Base-by-base conservation (phyloP, 92 coral and sea anemone genomes). In the Galaxea fascicularis region DNA sequence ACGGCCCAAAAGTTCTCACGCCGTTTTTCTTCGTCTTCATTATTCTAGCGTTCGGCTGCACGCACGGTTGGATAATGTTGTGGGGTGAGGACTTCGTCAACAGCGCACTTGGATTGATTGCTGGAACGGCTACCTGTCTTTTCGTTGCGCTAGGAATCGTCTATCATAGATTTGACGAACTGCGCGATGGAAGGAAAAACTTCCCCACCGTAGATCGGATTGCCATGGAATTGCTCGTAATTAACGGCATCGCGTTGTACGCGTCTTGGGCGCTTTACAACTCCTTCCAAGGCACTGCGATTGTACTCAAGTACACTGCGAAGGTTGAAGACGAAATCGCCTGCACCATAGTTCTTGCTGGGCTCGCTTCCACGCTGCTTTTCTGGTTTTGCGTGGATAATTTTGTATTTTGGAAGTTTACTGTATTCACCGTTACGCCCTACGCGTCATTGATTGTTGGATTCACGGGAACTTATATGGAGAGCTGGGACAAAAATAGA, bases 321-420 rank as follows among this genome's bases (percentile, higher is more conserved):
- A 82, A 88, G 25, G 78, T 94, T 16, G 92, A 90, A 66, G 95
- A 94, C 54, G 90, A 92, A 69, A 87, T 94, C 45, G 58, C 87
- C 10, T 73, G 79, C 76, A 94, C 98, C 67, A 85, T 94, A 45
- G 88, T 90, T 60, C 83, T 92, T 15, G 92, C 98, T 2, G 91
- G 92, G 25, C 80, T 94, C 24, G 89, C 94, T 0, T 80, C 91
- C 60, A 73, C 88, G 51, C 78, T 92, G 64, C 64, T 94, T 41
- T 94, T 94, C 85, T 92, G 98, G 93, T 94, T 94, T 56, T 90
- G 93, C 74, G 80, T 94, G 80, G 98, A 94, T 46, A 87, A 80
- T 73, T 94, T 92, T 62, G 98, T 94, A 10, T 87, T 94, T 77
- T 59, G 85, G 54, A 53, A 78, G 73, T 89, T 44, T 78, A 94